Conservation (phyloP, 2,113 vertebrate genomes). For the Athene cunicularia region DNA sequence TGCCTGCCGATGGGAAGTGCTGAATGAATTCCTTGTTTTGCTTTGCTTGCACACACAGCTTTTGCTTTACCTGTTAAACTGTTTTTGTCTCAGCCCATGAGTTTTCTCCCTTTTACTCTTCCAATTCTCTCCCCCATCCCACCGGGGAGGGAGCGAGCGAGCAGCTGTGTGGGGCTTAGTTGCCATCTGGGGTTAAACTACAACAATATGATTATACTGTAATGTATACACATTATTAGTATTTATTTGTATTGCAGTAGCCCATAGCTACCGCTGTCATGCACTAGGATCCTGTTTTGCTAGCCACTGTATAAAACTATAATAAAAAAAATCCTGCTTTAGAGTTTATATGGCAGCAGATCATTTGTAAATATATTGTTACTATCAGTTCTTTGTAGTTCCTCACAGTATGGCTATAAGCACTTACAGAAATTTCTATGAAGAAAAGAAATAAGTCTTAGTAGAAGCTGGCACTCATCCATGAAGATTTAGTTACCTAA, state of each 20-base stretch:
- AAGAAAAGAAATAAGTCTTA: conserved; percentile 17
- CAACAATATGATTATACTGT: not conserved
- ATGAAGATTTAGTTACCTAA: conserved; percentile 55
- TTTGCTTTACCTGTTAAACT: too few species aligned
- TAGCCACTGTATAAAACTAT: not conserved
- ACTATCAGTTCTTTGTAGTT: not conserved
- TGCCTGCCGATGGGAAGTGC: too few species aligned
- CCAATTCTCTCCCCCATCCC: too few species aligned
- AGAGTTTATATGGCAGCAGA: not conserved
- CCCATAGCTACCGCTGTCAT: not conserved
- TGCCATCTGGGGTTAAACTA: too few species aligned
- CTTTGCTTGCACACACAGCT: too few species aligned
- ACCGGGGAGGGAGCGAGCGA: too few species aligned
- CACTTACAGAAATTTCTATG: not conserved
- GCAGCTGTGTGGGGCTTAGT: too few species aligned
- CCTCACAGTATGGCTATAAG: not conserved
- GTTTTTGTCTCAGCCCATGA: too few species aligned
- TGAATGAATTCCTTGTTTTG: too few species aligned
- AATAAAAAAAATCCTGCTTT: not conserved
- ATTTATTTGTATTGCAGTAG: conserved; percentile 14
- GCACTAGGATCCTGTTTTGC: not conserved
- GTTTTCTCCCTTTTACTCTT: too few species aligned
- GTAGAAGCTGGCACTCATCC: not conserved
- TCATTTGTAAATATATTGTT: conserved; percentile 14
- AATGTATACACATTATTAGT: not conserved